phyloP scores from a whole-genome alignment of 2,888 invertebrate genomes.

The Rhingia campestris region DNA sequence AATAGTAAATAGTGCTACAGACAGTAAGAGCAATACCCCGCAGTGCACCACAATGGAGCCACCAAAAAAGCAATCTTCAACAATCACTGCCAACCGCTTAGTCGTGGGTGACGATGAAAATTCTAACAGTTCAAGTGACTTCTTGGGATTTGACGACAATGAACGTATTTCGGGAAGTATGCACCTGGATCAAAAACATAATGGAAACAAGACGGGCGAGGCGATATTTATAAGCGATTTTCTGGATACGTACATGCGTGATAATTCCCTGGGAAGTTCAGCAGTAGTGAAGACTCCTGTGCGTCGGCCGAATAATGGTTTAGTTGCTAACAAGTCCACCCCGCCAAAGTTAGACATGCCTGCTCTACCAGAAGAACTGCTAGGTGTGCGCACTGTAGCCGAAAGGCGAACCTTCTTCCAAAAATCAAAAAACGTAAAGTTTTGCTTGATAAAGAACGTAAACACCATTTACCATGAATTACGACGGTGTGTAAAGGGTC shows the following conservation, averaged over 20 bases:
- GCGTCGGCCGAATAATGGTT: slow-evolving; percentile 76
- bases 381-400: slow-evolving; percentile 84
- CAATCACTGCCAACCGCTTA: not conserved
- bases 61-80: not conserved
- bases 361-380: slow-evolving; percentile 79
- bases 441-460: slow-evolving; percentile 82
- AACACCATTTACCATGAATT: slow-evolving; percentile 81
- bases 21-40: not conserved
- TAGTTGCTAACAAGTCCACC: slow-evolving; percentile 78
- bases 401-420: slow-evolving; percentile 83
- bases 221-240: slow-evolving; percentile 83
- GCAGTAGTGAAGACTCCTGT: slow-evolving; percentile 58
- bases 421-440: slow-evolving; percentile 79
- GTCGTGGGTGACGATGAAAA: slow-evolving; percentile 50
- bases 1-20: slow-evolving; percentile 76
- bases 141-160: slow-evolving; percentile 81
- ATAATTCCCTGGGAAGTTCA: slow-evolving; percentile 82
- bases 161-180: slow-evolving; percentile 77
- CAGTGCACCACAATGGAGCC: slow-evolving; percentile 13
- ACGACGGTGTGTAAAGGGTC: slow-evolving; percentile 79
- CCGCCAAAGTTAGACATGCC: slow-evolving; percentile 81
- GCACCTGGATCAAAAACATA: slow-evolving; percentile 78
- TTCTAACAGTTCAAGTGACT: slow-evolving; percentile 76
- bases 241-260: slow-evolving; percentile 84
- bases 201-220: slow-evolving; percentile 64